Base-by-base conservation (phyloP, 1,140 invertebrate genomes). In the Homalodisca vitripennis region DNA sequence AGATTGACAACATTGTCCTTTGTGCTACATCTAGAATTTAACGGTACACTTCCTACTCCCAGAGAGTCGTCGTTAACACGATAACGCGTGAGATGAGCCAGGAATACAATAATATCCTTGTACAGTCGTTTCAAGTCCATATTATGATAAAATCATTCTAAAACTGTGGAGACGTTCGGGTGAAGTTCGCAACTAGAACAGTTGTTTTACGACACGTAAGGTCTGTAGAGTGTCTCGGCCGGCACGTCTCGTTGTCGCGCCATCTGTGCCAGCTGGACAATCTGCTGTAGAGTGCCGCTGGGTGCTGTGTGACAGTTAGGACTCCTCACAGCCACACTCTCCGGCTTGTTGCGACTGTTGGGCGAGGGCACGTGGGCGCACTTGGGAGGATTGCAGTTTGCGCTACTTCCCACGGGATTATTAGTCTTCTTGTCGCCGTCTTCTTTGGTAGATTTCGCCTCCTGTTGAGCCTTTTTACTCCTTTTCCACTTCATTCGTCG, bases 401-500 rank as follows among this genome's bases (percentile, higher is more conserved):
- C 47, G 31, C 64, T 48, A 51, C 32, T 65, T n/a, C n/a, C n/a
- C n/a, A n/a, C n/a, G n/a, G n/a, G n/a, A n/a, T 31, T 51, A 0
- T 47, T 6, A 0, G 27, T 31, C 22, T 71, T 60, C 46, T 70
- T 74, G 6, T 74, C 74, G 13, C 26, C 22, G 3, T 71, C 70
- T 3, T 72, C 73, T 48, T 71, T 73, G 2, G 70, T 63, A 13
- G 68, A 69, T 41, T 75, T 76, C 2, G 89, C 86, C 78, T 94
- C 92, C 74, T 93, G 91, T 78, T 94, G 93, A 0, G 93, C 92
- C 78, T 96, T 96, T 85, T 96, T 97, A 70, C 93, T 95, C 3
- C 94, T 83, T 79, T 97, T 97, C 94, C 94, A 97, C 78, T 97
- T 97, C 94, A 97, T 97, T 73, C 94, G 84, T 20, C 94, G 84